These are phyloP conservation scores for Asarcornis scutulata DNA, from an alignment of 2,113 vertebrate species.

Conservation along the genomic window DNA sequence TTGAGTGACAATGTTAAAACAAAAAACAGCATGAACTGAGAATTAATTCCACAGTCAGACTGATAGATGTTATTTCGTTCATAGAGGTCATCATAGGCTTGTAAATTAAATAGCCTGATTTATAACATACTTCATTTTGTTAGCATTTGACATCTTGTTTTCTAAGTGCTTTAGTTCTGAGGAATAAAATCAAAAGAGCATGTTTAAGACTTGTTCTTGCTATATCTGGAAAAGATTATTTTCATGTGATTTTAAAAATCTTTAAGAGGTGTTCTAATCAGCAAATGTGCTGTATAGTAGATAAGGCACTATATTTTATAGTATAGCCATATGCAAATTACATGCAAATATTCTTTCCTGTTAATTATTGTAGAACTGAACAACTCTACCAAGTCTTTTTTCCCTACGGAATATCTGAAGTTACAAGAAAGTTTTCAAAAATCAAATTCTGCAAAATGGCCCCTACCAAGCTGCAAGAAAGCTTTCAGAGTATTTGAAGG, in stretches of 20 bases:
- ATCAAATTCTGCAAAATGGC: constrained; percentile 81
- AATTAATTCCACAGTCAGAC: background rate
- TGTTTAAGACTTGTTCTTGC: background rate
- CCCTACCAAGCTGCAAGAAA: constrained; percentile 80
- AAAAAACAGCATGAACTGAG: background rate
- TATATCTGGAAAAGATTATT: background rate
- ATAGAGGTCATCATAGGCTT: background rate
- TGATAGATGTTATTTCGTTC: background rate
- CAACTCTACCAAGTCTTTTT: constrained; percentile 78
- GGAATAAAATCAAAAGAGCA: background rate
- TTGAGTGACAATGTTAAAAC: background rate
- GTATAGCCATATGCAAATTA: background rate
- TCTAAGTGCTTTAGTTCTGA: background rate
- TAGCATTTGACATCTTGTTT: background rate
- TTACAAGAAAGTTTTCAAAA: constrained; percentile 84
- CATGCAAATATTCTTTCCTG: background rate
- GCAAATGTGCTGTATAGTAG: background rate
- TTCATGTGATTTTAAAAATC: background rate
- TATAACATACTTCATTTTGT: background rate
- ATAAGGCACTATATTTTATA: background rate
- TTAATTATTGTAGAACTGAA: constrained; percentile 77
- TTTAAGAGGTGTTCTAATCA: background rate
- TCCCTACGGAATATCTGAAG: constrained; percentile 81
- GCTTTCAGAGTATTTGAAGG: constrained; percentile 81
- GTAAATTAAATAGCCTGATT: background rate